phyloP scores from a whole-genome alignment of 2,888 invertebrate genomes.

The Neelides folsomi region DNA sequence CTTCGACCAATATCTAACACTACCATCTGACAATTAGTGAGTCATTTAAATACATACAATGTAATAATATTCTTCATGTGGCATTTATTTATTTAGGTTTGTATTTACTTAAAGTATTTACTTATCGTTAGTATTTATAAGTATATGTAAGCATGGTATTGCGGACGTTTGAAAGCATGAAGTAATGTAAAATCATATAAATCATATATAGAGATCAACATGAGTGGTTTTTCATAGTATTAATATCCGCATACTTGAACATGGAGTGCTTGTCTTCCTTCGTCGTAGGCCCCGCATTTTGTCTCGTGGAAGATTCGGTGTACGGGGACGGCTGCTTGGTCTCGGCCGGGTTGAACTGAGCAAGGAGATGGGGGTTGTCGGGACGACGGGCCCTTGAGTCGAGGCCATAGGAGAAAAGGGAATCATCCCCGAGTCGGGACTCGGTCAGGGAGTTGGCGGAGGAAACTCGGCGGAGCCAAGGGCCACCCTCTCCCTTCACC shows the following conservation, averaged over 20 bases:
- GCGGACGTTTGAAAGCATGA: no score
- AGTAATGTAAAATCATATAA: no score
- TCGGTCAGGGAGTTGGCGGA: constrained; percentile 31
- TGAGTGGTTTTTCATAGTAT: no score
- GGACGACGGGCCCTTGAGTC: background rate
- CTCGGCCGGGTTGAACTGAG: constrained; percentile 11
- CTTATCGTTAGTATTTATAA: no score
- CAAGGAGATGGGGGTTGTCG: background rate
- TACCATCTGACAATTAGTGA: no score
- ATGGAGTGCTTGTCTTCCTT: constrained; percentile 36
- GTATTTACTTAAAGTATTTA: no score
- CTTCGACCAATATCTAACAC: no score
- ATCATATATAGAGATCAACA: no score
- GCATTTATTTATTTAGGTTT: no score
- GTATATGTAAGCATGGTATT: no score
- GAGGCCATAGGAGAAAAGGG: constrained; percentile 29
- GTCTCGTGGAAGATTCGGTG: constrained; percentile 21
- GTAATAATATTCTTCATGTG: no score
- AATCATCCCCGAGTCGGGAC: constrained; percentile 30
- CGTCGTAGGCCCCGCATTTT: constrained; percentile 35
- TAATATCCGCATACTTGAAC: constrained; percentile 39
- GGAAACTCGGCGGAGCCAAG: constrained; percentile 19
- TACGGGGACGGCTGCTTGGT: constrained; percentile 16
- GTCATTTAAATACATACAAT: no score
- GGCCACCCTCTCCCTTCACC: constrained; percentile 1